Evolutionary conservation across 2,888 invertebrate species (phyloP), one percentile per base, ranked within the genome.

Genomic region (Sabatieria punctata): DNA sequence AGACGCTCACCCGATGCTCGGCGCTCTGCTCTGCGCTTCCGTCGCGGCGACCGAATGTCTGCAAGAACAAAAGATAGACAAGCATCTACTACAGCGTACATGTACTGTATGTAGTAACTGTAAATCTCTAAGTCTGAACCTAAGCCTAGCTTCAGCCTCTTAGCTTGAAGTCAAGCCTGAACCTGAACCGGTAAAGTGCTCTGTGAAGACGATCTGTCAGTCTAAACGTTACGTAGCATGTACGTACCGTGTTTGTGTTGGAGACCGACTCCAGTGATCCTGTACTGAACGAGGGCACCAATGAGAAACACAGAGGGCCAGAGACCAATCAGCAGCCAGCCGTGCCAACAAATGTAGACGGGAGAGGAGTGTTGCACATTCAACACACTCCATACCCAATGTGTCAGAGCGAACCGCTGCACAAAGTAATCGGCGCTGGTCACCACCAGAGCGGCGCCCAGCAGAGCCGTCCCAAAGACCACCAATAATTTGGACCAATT

Each of bases 401-500:
- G 47, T 50, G 70, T 73, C 74, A 79, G 76, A 58, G 76, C 69
- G 66, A 78, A 72, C 60, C 76, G 72, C 64, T 81, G 80, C 49
- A 81, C 73, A 66, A 79, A 80, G 65, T 80, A 82, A 68, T 82
- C 82, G 47, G 79, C 70, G 2, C 78, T 75, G 15, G 75, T 74
- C 11, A 79, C 74, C 54, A 81, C 73, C 47, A 80, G 74, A 6
- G 79, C 79, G 21, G 78, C 79, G 23, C 82, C 82, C 55, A 80
- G 79, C n/a, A 80, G 71, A 54, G 78, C 75, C 15, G 81, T 81
- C 30, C 80, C 79, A 48, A 81, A 67, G 57, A 82, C 77, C 36
- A 81, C 80, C 53, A 80, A 65, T 50, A 75, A 76, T 74, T 79
- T 79, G 63, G 79, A 79, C 73, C 79, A 81, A 63, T 78, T 78